Evolutionary conservation across 2,888 invertebrate species (phyloP).

Genomic region (Caenorhabditis angaria): DNA sequence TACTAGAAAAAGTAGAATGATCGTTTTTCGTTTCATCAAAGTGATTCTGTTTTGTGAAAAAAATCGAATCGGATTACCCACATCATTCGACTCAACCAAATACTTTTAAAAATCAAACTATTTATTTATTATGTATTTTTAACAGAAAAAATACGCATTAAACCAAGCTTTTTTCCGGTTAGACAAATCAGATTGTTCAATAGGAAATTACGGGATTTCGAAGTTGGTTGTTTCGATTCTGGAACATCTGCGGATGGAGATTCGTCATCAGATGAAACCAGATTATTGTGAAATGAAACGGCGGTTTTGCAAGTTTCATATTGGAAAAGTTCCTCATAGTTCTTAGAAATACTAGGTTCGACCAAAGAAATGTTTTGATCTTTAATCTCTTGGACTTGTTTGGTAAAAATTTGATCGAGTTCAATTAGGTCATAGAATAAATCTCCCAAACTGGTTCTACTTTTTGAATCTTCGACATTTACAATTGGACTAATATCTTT

Average conservation of each 20-base stretch:
- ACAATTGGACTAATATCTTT: background rate
- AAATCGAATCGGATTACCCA: background rate
- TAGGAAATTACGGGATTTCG: background rate
- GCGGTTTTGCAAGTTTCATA: slow-evolving; percentile 1
- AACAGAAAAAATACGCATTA: background rate
- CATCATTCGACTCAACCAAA: no score
- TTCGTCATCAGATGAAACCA: background rate
- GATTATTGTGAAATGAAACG: background rate
- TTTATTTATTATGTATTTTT: background rate
- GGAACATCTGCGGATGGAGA: no score
- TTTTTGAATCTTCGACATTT: background rate
- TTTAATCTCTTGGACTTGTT: slow-evolving; percentile 11
- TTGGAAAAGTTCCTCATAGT: background rate
- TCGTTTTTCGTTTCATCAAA: slow-evolving; percentile 5
- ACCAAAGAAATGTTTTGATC: background rate
- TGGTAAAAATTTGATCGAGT: slow-evolving; percentile 27
- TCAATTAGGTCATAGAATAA: slow-evolving; percentile 36
- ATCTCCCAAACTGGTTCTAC: slow-evolving; percentile 23
- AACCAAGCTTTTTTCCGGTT: background rate
- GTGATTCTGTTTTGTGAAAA: background rate
- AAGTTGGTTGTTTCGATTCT: background rate
- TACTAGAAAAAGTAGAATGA: background rate
- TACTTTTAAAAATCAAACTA: background rate
- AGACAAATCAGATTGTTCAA: background rate
- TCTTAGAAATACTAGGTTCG: background rate